phyloP scores from a whole-genome alignment of 1,140 invertebrate genomes.

The Drosophila miranda region DNA sequence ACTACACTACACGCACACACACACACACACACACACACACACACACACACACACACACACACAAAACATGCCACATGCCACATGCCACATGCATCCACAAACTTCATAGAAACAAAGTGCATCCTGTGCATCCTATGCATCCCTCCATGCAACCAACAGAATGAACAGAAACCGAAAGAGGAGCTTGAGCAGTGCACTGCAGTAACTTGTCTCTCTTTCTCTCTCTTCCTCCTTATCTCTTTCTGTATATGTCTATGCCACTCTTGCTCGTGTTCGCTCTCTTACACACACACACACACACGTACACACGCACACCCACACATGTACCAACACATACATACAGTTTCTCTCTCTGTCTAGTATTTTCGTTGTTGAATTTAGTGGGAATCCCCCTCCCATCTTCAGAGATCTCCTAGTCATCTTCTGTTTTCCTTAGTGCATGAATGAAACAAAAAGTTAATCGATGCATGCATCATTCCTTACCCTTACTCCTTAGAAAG shows the following conservation, averaged over 20 bases:
- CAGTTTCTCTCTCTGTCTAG: conserved; percentile 30
- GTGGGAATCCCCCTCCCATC: not conserved
- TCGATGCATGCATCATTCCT: conserved; percentile 13
- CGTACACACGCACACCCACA: conserved; percentile 6
- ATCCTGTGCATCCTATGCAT: not conserved
- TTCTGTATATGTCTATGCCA: conserved; percentile 30
- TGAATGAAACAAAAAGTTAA: conserved; percentile 18
- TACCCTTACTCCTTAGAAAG: conserved; percentile 2
- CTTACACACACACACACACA: not conserved
- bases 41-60: conserved; percentile 6
- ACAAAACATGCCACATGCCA: conserved; percentile 4
- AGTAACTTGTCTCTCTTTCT: conserved; percentile 34
- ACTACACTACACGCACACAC: conserved; percentile 10
- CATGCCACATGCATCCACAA: conserved; percentile 15
- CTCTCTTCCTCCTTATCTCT: conserved; percentile 35
- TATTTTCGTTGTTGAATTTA: conserved; percentile 37
- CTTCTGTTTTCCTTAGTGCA: conserved; percentile 22
- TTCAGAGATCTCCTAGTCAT: not conserved
- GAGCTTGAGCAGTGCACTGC: conserved; percentile 42
- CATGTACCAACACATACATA: conserved; percentile 15
- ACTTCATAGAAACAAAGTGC: not conserved
- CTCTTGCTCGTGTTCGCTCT: conserved; percentile 28
- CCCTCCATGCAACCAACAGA: conserved; percentile 20
- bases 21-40: conserved; percentile 1
- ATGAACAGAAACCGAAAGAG: conserved; percentile 30